phyloP scores from a whole-genome alignment of 2,888 invertebrate genomes.

The Temnothorax ravouxi region DNA sequence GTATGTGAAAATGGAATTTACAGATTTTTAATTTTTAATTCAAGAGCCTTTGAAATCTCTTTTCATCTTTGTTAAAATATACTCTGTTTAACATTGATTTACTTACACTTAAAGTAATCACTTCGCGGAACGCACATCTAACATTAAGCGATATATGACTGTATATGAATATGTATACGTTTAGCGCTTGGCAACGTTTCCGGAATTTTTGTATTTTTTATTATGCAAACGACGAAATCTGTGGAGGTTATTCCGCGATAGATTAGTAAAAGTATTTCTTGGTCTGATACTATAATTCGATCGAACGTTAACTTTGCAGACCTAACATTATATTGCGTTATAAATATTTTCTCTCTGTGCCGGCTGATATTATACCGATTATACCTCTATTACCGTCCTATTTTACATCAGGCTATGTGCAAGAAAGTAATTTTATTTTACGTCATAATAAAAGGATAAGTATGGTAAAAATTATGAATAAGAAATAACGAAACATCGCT shows the following conservation, averaged over 20 bases:
- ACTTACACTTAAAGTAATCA: too few species aligned
- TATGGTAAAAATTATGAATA: background rate
- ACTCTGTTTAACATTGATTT: too few species aligned
- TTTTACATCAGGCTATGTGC: background rate
- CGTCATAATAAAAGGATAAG: background rate
- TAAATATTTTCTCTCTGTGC: background rate
- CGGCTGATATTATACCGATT: background rate
- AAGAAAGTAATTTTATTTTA: slow-evolving; percentile 2
- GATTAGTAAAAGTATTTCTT: slow-evolving; percentile 71
- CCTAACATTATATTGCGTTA: background rate
- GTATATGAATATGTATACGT: background rate
- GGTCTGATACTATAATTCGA: slow-evolving; percentile 58
- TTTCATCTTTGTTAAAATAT: too few species aligned
- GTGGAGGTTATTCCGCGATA: slow-evolving; percentile 10
- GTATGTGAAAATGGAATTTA: too few species aligned
- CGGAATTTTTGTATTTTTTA: background rate
- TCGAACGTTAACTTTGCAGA: background rate
- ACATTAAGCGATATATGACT: too few species aligned
- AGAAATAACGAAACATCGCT: background rate
- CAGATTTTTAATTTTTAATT: too few species aligned
- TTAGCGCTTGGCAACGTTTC: background rate
- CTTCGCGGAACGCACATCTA: too few species aligned
- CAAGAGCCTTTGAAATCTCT: too few species aligned
- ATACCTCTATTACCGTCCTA: background rate
- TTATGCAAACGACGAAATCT: background rate